Conservation (phyloP, 2,888 invertebrate genomes). For the Ditula angustiorana region DNA sequence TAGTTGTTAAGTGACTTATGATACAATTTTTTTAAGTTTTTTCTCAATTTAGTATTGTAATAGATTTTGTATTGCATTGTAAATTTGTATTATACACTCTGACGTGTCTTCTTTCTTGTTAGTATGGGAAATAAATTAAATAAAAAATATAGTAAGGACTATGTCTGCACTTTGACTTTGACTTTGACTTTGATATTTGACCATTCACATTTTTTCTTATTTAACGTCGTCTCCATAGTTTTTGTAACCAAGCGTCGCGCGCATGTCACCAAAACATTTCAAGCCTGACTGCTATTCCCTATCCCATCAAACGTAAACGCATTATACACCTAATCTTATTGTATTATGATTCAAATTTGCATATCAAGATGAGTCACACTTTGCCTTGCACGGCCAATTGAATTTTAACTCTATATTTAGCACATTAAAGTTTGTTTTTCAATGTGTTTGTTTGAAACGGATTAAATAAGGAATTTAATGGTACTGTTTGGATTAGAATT, state of each 20-base stretch:
- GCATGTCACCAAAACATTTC: constrained; percentile 85
- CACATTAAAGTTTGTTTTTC: constrained; percentile 48
- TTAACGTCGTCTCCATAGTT: constrained; percentile 54
- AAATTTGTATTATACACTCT: too few species aligned
- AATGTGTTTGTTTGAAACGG: constrained; percentile 45
- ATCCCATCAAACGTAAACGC: constrained; percentile 47
- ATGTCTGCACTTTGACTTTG: too few species aligned
- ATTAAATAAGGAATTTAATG: constrained; percentile 59
- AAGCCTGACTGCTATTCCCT: constrained; percentile 67
- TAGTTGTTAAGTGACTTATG: too few species aligned
- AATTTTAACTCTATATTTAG: constrained; percentile 45
- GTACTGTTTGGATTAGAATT: constrained; percentile 39
- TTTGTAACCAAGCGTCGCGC: constrained; percentile 61
- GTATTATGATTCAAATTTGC: constrained; percentile 55
- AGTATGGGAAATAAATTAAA: too few species aligned
- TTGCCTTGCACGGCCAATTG: constrained; percentile 32
- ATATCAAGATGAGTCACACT: constrained; percentile 43
- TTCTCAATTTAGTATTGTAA: too few species aligned
- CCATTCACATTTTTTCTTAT: constrained; percentile 1
- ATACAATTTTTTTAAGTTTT: too few species aligned
- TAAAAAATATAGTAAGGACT: too few species aligned
- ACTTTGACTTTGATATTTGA: too few species aligned
- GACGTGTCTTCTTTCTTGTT: too few species aligned
- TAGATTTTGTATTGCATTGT: too few species aligned
- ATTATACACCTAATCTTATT: constrained; percentile 47